These are phyloP conservation scores for Aleiodes leptofemur DNA, from an alignment of 2,888 invertebrate genomes.

Conservation along the genomic window DNA sequence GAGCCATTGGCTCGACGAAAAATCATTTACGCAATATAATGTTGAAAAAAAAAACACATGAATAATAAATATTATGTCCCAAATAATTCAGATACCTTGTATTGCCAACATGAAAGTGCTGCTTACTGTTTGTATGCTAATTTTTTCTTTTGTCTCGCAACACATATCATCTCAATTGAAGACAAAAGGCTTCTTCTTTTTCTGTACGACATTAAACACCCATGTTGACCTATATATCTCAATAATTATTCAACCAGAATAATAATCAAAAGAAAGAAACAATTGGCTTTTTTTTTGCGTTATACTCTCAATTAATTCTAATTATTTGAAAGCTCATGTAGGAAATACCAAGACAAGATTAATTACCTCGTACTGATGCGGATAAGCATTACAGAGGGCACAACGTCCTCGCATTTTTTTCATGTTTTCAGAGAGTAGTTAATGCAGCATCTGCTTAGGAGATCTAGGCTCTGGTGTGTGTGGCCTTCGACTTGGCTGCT, in stretches of 20 bases:
- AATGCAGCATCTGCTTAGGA: conserved; percentile 58
- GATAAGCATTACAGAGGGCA: conserved; percentile 38
- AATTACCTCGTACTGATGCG: conserved; percentile 43
- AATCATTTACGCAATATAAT: conserved; percentile 21
- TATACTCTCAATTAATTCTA: background rate
- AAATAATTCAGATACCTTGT: conserved; percentile 6
- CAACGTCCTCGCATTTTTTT: conserved; percentile 62
- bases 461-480: conserved; percentile 55
- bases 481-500: conserved; percentile 52
- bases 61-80: conserved; percentile 14
- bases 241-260: conserved; percentile 37
- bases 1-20: conserved; percentile 7
- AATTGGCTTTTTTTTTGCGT: background rate
- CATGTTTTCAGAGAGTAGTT: conserved; percentile 45
- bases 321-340: conserved; percentile 18
- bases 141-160: conserved; percentile 11
- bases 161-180: conserved; percentile 60
- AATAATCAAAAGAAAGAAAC: background rate
- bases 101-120: background rate
- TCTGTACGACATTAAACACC: conserved; percentile 9
- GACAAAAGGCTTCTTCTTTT: conserved; percentile 50
- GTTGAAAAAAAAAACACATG: conserved; percentile 11
- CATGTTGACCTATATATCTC: conserved; percentile 62
- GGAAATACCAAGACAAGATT: conserved; percentile 32
- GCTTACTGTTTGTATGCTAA: conserved; percentile 22